These are phyloP conservation scores for Schizopygopsis pylzovi DNA, from an alignment of 2,797 vertebrate species.

Conservation along the genomic window DNA sequence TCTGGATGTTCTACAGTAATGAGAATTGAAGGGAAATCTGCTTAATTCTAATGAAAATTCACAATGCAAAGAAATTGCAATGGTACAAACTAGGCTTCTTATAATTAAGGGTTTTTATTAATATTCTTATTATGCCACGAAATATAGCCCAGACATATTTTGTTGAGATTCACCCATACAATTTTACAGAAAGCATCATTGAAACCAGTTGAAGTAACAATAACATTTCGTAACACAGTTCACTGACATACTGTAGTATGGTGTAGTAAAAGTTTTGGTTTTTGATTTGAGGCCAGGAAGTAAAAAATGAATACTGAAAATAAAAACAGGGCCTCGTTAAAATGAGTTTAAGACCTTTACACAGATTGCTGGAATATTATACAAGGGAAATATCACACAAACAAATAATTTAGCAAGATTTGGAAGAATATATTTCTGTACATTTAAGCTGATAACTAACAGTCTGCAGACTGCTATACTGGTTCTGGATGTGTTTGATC, in stretches of 20 bases:
- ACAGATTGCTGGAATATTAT: constrained; percentile 4
- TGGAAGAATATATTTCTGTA: constrained; percentile 51
- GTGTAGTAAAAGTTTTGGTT: background rate
- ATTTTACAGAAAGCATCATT: background rate
- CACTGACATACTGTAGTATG: background rate
- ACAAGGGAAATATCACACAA: constrained; percentile 12
- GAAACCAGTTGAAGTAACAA: background rate
- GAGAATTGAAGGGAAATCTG: background rate
- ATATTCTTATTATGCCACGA: background rate
- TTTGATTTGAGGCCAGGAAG: background rate
- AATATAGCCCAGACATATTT: background rate
- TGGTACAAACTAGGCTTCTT: background rate
- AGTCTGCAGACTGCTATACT: background rate
- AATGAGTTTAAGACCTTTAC: background rate
- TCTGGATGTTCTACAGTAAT: background rate
- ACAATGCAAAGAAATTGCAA: background rate
- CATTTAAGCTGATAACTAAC: constrained; percentile 9
- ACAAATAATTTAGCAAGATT: constrained; percentile 47
- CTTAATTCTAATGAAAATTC: background rate
- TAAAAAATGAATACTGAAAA: constrained; percentile 46
- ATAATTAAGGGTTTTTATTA: background rate
- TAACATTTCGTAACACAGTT: constrained; percentile 10
- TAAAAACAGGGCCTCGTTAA: constrained; percentile 21
- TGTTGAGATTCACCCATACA: constrained; percentile 4
- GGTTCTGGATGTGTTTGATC: constrained; percentile 16